phyloP scores from a whole-genome alignment of 2,888 invertebrate species.

The Tenthredo scrophulariae region DNA sequence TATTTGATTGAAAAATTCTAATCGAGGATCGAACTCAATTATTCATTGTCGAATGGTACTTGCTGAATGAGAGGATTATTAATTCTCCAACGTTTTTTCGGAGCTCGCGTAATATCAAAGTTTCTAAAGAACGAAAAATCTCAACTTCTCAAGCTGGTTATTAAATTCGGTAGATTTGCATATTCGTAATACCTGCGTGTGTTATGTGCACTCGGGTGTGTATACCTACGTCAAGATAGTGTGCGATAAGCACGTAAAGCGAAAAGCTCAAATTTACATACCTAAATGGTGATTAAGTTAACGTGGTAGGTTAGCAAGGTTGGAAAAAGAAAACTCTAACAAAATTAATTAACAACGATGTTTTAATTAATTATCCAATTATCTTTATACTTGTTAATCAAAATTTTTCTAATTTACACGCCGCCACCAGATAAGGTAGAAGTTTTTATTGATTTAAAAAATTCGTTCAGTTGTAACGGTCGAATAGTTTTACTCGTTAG shows the following conservation, averaged over 20 bases:
- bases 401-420: neutral
- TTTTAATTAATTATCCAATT: constrained; percentile 13
- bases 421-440: neutral
- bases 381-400: neutral
- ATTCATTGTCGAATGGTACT: constrained; percentile 17
- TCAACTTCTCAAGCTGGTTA: neutral
- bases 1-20: constrained; percentile 28
- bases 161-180: neutral
- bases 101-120: neutral
- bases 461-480: neutral
- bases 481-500: neutral
- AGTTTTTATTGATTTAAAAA: neutral
- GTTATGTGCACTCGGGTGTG: neutral
- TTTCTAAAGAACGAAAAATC: neutral
- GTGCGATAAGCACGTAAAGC: neutral
- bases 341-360: neutral
- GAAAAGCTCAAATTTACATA: constrained; percentile 34
- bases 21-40: neutral
- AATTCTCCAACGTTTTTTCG: neutral
- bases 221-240: constrained; percentile 15
- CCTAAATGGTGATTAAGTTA: constrained; percentile 28
- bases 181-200: neutral
- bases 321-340: neutral
- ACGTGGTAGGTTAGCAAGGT: neutral
- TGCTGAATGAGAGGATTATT: neutral